phyloP scores from a whole-genome alignment of 1,140 invertebrate species.

The Tetramorium alpestre region DNA sequence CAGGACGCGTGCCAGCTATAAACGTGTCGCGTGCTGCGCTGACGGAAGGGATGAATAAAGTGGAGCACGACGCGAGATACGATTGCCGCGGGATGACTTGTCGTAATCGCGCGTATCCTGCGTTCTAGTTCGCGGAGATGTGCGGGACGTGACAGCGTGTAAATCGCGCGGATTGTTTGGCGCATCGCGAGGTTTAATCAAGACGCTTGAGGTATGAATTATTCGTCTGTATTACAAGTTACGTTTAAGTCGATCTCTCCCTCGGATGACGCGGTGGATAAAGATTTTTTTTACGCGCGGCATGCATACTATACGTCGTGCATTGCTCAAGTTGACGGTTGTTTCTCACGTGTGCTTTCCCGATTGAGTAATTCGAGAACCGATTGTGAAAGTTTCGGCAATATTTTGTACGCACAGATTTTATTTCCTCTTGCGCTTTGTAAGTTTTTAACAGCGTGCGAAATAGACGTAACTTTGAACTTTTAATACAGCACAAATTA shows the following conservation, averaged over 20 bases:
- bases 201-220: conserved; percentile 56
- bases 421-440: not conserved
- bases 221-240: conserved; percentile 2
- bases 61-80: conserved; percentile 54
- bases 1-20: conserved; percentile 71
- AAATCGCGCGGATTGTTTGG: conserved; percentile 48
- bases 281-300: not conserved
- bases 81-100: conserved; percentile 35
- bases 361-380: not conserved
- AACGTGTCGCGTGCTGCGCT: conserved; percentile 73
- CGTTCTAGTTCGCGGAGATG: conserved; percentile 34
- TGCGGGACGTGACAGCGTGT: conserved; percentile 42
- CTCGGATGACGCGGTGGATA: not conserved
- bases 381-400: not conserved
- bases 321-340: not conserved
- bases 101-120: not conserved
- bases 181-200: conserved; percentile 53
- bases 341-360: conserved; percentile 4
- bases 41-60: conserved; percentile 71
- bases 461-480: not conserved
- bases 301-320: no score
- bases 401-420: not conserved
- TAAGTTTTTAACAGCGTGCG: not conserved
- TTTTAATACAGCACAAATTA: not conserved
- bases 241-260: not conserved